Base-by-base conservation (phyloP, 2,113 vertebrate genomes). In the Aldabrachelys gigantea region DNA sequence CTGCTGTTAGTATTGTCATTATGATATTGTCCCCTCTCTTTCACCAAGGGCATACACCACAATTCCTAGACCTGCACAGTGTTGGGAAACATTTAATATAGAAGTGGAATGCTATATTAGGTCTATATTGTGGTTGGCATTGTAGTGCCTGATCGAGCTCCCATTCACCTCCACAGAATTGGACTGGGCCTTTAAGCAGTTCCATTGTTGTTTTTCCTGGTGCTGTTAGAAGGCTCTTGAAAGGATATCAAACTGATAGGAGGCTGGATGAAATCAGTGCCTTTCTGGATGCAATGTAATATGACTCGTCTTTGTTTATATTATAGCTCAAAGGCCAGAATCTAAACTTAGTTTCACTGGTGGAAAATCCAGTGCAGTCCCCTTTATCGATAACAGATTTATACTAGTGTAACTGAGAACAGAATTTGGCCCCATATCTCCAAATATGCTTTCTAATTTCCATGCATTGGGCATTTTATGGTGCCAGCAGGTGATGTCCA, bases 281-380 rank as follows among this genome's bases (percentile, higher is more conserved):
- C 19, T 82, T 90, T 82, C 81, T 1, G 0, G 22, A 24, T 41
- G 29, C 78, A 25, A 24, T 31, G 4, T 52, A 41, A 8, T 56
- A 25, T 62, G 12, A 65, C 41, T 80, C 6, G 78, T 27, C 7
- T 1, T 14, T 54, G 21, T 6, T 69, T n/a, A 69, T 31, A 81
- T 52, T 0, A 0, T 62, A 5, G 29, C 81, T 85, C n/a, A 72
- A 57, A 65, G 92, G 47, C 2, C 19, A 22, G 56, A 56, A 72
- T 85, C 22, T 14, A 83, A 76, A 54, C 24, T 54, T 25, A 5
- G 10, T 59, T 76, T 8, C 10, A 44, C 3, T 75, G 25, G 35
- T 5, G 10, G 3, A 84, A 53, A 35, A 22, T 11, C 29, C 76
- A 80, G 22, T 86, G 19, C 14, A 59, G 3, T 1, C 0, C 1